Evolutionary conservation across 53 echinoderm and acorn worm genomes (phyloP).

Genomic region (Mesocentrotus franciscanus): DNA sequence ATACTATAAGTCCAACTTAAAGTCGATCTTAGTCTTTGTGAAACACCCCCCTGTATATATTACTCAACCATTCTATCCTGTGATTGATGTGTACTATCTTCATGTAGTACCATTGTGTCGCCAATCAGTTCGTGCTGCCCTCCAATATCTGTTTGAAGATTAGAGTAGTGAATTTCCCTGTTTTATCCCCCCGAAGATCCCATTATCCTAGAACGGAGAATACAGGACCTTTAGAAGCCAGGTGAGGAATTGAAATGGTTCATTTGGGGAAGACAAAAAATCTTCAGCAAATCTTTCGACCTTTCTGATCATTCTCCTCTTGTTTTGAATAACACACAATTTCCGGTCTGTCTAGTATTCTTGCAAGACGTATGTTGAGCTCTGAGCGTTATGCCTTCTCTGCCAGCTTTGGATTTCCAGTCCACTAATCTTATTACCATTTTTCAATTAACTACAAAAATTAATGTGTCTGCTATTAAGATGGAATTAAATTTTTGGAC

Average conservation of each 20-base stretch:
- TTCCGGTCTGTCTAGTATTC: background rate
- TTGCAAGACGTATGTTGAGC: background rate
- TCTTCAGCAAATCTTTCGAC: background rate
- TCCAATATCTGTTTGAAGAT: background rate
- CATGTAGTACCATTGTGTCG: background rate
- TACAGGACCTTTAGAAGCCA: background rate
- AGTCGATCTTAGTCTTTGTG: no score
- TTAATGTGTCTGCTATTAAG: background rate
- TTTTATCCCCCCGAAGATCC: slow-evolving; percentile 52
- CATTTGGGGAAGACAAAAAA: background rate
- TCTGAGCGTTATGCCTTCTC: background rate
- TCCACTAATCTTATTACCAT: background rate
- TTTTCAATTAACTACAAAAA: background rate
- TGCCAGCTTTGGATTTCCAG: background rate
- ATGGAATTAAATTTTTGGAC: background rate
- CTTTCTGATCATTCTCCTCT: background rate
- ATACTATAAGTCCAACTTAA: no score
- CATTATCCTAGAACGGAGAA: slow-evolving; percentile 2
- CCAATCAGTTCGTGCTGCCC: background rate
- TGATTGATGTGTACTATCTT: background rate
- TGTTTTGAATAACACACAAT: slow-evolving; percentile 29
- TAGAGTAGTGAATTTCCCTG: background rate
- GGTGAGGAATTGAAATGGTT: slow-evolving; percentile 18
- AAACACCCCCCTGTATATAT: background rate
- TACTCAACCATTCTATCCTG: background rate